Base-by-base conservation (phyloP, 2,888 invertebrate species). In the Agrotis ipsilon region DNA sequence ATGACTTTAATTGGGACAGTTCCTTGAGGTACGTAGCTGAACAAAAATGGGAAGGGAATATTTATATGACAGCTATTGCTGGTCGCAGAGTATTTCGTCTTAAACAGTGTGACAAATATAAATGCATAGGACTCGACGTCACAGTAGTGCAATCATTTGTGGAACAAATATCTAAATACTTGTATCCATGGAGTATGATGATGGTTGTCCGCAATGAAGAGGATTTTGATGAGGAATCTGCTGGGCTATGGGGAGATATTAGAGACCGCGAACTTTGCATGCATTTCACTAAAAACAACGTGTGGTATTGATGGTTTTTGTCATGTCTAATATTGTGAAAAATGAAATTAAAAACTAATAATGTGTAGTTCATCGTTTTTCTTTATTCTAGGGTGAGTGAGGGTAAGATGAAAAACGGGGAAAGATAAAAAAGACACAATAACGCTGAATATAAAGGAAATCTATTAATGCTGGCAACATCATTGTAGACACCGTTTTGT, bases 201-300 rank as follows among this genome's bases (percentile, higher is more conserved):
- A 58, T 86, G 32, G 69, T 59, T 6, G 19, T 18, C 1, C 54
- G 43, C 11, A 68, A 69, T 58, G 72, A 60, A 45, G 61, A 45
- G 4, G 51, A 68, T 1, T 66, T 48, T 0, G 68, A 68, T 16
- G 62, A 82, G 5, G 65, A 68, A 4, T 73, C 79, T 39, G 43
- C 49, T 13, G 89, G 89, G 0, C 68, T 74, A 2, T 90, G 89
- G 80, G 72, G 71, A 39, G 90, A 89, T 43, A 80, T 89, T 3
- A 87, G 92, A 45, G 93, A 92, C 63, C 86, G 78, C 14, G 88
- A 90, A 16, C 85, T 92, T 69, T 93, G 92, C 49, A 89, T 86
- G 64, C 76, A 88, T 72, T 87, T 90, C 5, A 87, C 80, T 5
- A 58, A 75, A 64, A 51, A 82, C 3, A 58, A 43, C 57, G 78